Base-by-base conservation (phyloP, 2,888 invertebrate species). In the Drosophila setosimentum region DNA sequence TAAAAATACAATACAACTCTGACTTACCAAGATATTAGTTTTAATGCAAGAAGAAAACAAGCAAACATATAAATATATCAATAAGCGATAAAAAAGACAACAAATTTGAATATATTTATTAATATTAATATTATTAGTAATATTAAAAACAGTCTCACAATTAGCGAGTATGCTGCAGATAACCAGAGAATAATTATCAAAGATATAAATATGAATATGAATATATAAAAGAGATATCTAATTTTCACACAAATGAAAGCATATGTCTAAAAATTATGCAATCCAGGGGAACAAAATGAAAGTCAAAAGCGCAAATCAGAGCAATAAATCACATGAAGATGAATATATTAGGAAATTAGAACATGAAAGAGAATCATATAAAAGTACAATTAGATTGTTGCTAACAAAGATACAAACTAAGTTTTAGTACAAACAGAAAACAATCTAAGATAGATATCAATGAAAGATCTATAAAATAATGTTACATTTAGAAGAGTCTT, bases 401-500 rank as follows among this genome's bases (percentile, higher is more conserved):
- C n/a, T 29, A 29, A 6, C 6, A 13, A 24, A 24, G 1, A 21
- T 13, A 21, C 24, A 16, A 16, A 13, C 0, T 3, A 10, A 10
- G 3, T 0, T 48, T 49, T 5, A 27, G 5, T 1, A 2, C 0
- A 49, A n/a, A 1, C 1, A 6, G 48, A 50, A 50, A 29, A 29
- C 27, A 5, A 16, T 8, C 1, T 0, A 10, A 49, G 27, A 18
- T 10, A 49, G 0, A 49, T 10, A 49, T 18, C 0, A 27, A 27
- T 49, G 18, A 18, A 10, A 27, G 0, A 27, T 18, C 18, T 10
- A 45, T 4, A 7, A 16, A 16, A 16, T 3, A 21, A 0, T 3
- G 2, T 3, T 8, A 7, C 7, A 2, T 18, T 45, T 1, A 5
- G 8, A 21, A 77, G 77, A 18, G 78, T 62, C 29, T 78, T 30